Evolutionary conservation across 2,797 vertebrate species (phyloP).

Genomic region (Triplophysa bombifrons): DNA sequence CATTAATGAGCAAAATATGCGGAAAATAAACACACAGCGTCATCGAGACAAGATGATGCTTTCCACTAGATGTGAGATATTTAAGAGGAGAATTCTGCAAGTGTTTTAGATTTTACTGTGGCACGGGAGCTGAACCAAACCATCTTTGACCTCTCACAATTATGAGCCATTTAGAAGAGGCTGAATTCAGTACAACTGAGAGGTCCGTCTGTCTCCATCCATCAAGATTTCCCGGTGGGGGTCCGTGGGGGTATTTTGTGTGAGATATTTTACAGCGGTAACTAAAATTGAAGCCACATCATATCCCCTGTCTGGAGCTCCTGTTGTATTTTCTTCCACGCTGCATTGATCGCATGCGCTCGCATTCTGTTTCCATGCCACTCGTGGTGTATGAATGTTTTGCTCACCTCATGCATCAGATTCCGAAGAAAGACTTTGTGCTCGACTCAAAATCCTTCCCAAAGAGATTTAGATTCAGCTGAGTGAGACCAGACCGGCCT

Average conservation of each 20-base stretch:
- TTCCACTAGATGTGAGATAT: neutral
- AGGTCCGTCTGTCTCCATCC: conserved; percentile 46
- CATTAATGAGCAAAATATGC: conserved; percentile 40
- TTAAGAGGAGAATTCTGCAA: neutral
- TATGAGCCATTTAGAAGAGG: conserved; percentile 50
- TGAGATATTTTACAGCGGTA: conserved; percentile 49
- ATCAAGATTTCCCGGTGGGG: conserved; percentile 40
- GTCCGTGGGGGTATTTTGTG: conserved; percentile 37
- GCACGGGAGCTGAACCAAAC: neutral
- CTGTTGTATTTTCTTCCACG: neutral
- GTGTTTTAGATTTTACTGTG: conserved; percentile 30
- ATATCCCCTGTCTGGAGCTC: no score
- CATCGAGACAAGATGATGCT: neutral
- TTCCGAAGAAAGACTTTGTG: neutral
- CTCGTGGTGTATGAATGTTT: conserved; percentile 22
- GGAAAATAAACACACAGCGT: conserved; percentile 27
- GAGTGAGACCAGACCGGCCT: no score
- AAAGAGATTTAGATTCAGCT: conserved; percentile 17
- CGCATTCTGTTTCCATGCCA: conserved; percentile 3
- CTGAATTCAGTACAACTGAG: conserved; percentile 24
- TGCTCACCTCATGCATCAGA: neutral
- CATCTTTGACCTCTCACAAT: conserved; percentile 36
- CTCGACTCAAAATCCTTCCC: conserved; percentile 25
- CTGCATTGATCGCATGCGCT: conserved; percentile 20
- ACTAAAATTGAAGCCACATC: conserved; percentile 23